Conservation (phyloP, 2,113 vertebrate genomes). For the Nothocercus julius region DNA sequence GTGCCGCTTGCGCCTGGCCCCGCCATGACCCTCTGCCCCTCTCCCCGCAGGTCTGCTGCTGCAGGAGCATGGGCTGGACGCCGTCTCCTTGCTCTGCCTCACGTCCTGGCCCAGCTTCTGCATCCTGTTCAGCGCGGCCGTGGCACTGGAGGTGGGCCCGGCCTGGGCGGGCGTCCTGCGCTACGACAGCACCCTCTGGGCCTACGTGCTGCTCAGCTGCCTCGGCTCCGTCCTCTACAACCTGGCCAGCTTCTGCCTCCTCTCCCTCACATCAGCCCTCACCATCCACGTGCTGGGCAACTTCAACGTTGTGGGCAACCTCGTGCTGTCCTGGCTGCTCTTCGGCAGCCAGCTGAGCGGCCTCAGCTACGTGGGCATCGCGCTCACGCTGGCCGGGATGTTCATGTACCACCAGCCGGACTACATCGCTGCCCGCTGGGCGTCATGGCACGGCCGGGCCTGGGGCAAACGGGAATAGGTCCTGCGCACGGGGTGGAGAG, state of each 20-base stretch:
- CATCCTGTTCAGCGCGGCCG: conserved; percentile 87
- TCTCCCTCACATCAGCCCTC: conserved; percentile 94
- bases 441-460: neutral
- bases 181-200: conserved; percentile 85
- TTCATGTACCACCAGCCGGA: conserved; percentile 94
- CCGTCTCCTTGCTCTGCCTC: conserved; percentile 89
- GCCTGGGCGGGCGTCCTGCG: conserved; percentile 78
- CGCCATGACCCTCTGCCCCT: neutral
- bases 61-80: conserved; percentile 91
- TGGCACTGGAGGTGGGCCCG: conserved; percentile 87
- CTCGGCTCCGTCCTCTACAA: conserved; percentile 95
- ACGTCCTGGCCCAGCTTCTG: conserved; percentile 96
- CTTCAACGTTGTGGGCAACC: conserved; percentile 91
- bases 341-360: conserved; percentile 86
- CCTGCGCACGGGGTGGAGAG: accelerated
- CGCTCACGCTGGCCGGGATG: conserved; percentile 88
- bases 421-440: conserved; percentile 81
- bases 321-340: conserved; percentile 88
- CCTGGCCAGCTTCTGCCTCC: conserved; percentile 92
- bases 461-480: conserved; percentile 35
- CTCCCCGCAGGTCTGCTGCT: conserved; percentile 85
- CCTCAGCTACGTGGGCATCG: conserved; percentile 90
- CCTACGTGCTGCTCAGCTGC: conserved; percentile 93
- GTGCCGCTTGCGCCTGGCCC: neutral
- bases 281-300: conserved; percentile 96